A percentile compares a stretch with the other conserved stretches of the same genome.
Conservation (phyloP, 2,888 invertebrate species). For the Agrochola circellaris region DNA sequence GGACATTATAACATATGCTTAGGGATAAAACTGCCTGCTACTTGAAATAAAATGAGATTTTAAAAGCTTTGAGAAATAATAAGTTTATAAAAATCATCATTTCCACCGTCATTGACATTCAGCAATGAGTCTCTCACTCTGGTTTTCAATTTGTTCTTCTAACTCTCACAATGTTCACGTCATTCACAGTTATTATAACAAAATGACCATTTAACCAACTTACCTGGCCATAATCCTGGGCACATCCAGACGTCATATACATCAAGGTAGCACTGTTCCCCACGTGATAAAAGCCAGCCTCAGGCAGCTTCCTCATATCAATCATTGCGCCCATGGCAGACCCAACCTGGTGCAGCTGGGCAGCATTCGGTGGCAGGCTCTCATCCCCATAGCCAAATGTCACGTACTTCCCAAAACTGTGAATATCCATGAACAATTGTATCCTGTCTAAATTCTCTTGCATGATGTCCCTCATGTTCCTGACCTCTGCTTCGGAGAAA, state of each 20-base stretch:
- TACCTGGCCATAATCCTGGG: constrained; percentile 55
- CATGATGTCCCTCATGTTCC: constrained; percentile 90
- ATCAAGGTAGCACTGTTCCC: constrained; percentile 77
- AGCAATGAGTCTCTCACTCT: background rate
- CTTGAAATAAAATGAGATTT: background rate
- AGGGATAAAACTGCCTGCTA: background rate
- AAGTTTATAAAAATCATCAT: background rate
- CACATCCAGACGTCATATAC: constrained; percentile 71
- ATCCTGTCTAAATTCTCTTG: constrained; percentile 82
- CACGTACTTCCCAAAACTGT: constrained; percentile 92
- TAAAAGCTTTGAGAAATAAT: background rate
- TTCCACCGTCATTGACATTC: background rate
- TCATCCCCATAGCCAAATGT: constrained; percentile 72
- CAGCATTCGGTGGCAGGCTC: constrained; percentile 83
- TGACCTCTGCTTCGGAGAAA: constrained; percentile 92
- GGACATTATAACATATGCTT: background rate
- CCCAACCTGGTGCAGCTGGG: constrained; percentile 73
- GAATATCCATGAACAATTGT: constrained; percentile 92
- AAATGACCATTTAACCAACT: background rate
- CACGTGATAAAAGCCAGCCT: constrained; percentile 73
- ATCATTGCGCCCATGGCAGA: constrained; percentile 77
- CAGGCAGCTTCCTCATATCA: constrained; percentile 71
- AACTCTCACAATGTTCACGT: no score
- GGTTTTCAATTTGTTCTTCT: background rate
- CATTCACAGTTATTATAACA: background rate